phyloP scores from a whole-genome alignment of 2,113 vertebrate genomes.

The Chamaetylas fuelleborni region DNA sequence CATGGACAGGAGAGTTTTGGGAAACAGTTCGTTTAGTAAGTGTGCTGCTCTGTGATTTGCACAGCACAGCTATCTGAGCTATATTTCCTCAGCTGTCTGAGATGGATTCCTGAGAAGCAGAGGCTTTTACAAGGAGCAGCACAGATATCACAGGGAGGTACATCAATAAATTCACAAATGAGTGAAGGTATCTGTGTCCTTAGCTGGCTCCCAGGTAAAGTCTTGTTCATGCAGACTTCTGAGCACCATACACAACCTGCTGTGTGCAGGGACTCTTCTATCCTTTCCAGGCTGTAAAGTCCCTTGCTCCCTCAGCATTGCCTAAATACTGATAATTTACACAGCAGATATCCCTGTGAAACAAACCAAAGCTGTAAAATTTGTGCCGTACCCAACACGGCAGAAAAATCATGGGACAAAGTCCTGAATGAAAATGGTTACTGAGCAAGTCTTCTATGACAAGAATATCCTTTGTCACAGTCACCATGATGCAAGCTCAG shows the following conservation, averaged over 20 bases:
- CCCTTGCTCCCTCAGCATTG: background rate
- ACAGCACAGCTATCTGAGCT: background rate
- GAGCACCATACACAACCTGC: fast-evolving
- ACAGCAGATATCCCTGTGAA: background rate
- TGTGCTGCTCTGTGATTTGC: background rate
- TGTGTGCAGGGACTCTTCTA: fast-evolving
- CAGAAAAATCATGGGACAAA: background rate
- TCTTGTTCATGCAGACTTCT: fast-evolving
- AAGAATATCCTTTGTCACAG: background rate
- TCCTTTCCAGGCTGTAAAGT: background rate
- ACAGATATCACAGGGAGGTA: fast-evolving
- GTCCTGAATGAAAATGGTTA: background rate
- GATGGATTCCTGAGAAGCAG: background rate
- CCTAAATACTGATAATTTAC: background rate
- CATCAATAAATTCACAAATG: background rate
- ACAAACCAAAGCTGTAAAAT: background rate
- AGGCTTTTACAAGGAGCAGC: background rate
- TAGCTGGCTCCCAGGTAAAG: background rate
- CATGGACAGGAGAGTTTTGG: background rate
- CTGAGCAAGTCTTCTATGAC: background rate
- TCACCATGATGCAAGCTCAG: background rate
- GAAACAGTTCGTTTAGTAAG: background rate
- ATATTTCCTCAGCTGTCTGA: background rate
- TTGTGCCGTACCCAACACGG: background rate
- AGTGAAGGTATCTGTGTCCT: background rate